These are phyloP conservation scores for Microtus montanus DNA, from an alignment of 2,113 vertebrate genomes.

Conservation along the genomic window DNA sequence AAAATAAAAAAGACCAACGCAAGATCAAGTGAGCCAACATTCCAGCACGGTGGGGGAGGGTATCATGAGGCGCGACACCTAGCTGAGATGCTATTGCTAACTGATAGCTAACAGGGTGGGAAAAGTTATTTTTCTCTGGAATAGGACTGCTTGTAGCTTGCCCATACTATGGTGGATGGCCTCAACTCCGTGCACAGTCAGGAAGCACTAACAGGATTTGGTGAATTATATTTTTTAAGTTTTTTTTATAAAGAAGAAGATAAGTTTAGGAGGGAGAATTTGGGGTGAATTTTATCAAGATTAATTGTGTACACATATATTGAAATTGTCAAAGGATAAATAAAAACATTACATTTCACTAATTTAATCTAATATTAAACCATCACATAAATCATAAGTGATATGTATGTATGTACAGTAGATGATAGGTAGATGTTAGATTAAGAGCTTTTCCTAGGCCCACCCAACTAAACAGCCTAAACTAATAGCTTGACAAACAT, in stretches of 20 bases:
- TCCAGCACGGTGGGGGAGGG: not conserved
- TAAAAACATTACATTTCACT: not conserved
- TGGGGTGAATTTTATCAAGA: not conserved
- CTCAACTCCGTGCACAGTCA: not conserved
- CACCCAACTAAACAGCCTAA: conserved; percentile 32
- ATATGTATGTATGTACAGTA: not conserved
- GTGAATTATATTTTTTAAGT: not conserved
- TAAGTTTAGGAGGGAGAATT: not conserved
- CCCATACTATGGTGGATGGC: not conserved
- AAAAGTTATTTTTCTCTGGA: not conserved
- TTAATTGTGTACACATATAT: not conserved
- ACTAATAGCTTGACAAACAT: not conserved
- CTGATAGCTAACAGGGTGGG: not conserved
- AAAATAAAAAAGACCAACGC: not conserved
- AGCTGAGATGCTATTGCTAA: not conserved
- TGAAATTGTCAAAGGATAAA: not conserved
- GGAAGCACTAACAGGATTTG: not conserved
- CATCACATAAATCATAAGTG: not conserved
- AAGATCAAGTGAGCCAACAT: not conserved
- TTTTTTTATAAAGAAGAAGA: not conserved
- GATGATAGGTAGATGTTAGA: not conserved
- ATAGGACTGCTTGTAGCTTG: not conserved
- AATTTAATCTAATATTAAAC: not conserved
- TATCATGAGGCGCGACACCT: not conserved
- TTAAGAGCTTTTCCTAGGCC: not conserved